Evolutionary conservation across 2,113 vertebrate species (phyloP).

Genomic region (Ardeotis arabs): DNA sequence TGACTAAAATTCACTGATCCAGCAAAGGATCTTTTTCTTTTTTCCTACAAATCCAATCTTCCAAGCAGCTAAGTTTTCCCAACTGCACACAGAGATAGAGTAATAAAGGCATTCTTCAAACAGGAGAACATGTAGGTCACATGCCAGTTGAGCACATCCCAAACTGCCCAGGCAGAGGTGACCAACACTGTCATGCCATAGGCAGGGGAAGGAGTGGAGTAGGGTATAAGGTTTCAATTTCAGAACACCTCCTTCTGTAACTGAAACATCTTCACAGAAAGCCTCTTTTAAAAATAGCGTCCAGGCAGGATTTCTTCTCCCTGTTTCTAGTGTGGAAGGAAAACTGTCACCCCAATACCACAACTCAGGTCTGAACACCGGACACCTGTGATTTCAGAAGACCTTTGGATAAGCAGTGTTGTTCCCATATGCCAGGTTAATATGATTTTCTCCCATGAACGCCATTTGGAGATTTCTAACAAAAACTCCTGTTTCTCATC

Average conservation of each 20-base stretch:
- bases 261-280: background rate
- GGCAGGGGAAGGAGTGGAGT: background rate
- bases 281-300: background rate
- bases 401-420: background rate
- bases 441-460: background rate
- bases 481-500: background rate
- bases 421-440: background rate
- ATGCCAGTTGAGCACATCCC: background rate
- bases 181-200: background rate
- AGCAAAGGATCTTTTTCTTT: background rate
- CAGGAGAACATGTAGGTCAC: background rate
- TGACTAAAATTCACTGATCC: background rate
- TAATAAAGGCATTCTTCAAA: background rate
- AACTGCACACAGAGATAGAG: background rate
- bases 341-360: background rate
- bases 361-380: background rate
- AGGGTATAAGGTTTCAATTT: background rate
- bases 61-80: background rate
- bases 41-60: background rate
- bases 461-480: background rate
- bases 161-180: background rate
- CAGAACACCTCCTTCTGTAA: background rate
- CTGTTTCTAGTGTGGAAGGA: background rate
- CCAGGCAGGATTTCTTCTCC: background rate
- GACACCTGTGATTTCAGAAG: background rate